A percentile compares a stretch with the other conserved stretches of the same genome.
Conservation (phyloP, 2,888 invertebrate species). For the Habroteleia sp. region DNA sequence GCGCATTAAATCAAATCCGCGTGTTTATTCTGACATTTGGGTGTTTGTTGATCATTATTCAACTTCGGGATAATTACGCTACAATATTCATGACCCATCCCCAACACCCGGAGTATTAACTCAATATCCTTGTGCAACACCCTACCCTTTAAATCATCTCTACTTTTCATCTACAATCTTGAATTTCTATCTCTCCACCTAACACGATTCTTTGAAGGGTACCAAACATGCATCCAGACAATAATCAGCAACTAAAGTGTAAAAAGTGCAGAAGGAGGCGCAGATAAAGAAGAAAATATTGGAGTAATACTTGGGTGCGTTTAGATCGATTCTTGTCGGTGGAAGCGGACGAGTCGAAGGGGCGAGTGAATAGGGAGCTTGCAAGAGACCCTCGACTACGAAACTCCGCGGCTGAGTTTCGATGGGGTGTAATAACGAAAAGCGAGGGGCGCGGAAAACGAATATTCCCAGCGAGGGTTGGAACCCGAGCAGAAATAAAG, state of each 20-base stretch:
- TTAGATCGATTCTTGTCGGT: constrained; percentile 50
- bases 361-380: constrained; percentile 42
- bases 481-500: constrained; percentile 40
- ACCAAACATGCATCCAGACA: constrained; percentile 49
- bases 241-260: constrained; percentile 55
- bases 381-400: constrained; percentile 40
- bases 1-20: too few species aligned
- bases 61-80: not conserved
- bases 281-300: constrained; percentile 44
- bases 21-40: too few species aligned
- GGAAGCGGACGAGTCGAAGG: constrained; percentile 14
- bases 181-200: constrained; percentile 26
- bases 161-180: constrained; percentile 21
- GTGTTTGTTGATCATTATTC: not conserved
- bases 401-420: constrained; percentile 7
- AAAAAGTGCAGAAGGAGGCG: constrained; percentile 35
- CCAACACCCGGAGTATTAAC: constrained; percentile 1
- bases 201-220: constrained; percentile 18
- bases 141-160: constrained; percentile 19
- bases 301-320: constrained; percentile 27
- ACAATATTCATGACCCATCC: not conserved
- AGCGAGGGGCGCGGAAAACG: constrained; percentile 29
- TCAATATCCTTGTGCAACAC: constrained; percentile 5
- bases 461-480: constrained; percentile 48
- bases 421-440: constrained; percentile 47